These are phyloP conservation scores for Catostylus mosaicus DNA, from an alignment of 30 jellyfish, hydroid and myxozoan species.

Conservation along the genomic window DNA sequence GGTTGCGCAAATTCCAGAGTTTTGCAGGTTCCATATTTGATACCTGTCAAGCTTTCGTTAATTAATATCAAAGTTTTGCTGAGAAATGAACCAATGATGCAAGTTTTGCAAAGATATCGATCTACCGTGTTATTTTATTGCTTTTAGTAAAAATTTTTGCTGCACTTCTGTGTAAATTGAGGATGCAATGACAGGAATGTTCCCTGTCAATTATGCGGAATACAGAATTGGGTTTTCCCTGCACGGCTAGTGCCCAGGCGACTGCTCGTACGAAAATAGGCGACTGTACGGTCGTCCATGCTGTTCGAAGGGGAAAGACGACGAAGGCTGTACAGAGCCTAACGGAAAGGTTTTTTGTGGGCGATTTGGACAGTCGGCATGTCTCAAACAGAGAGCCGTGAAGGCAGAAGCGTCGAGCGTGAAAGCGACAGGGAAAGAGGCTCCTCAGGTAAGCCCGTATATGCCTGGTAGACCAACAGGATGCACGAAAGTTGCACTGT, in stretches of 20 bases:
- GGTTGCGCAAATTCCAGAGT: constrained; percentile 6
- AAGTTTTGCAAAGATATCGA: too few relatives aligned
- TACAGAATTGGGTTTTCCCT: constrained; percentile 69
- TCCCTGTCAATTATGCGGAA: constrained; percentile 56
- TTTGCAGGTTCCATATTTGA: too few relatives aligned
- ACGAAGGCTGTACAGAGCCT: constrained; percentile 52
- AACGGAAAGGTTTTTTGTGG: constrained; percentile 53
- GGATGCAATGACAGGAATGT: too few relatives aligned
- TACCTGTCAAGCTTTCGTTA: too few relatives aligned
- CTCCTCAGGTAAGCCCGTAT: constrained; percentile 57
- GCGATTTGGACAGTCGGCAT: constrained; percentile 78
- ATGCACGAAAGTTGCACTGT: background rate
- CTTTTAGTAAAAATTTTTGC: too few relatives aligned
- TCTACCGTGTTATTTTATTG: too few relatives aligned
- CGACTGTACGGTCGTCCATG: constrained; percentile 51
- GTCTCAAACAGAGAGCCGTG: constrained; percentile 82
- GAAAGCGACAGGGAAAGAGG: constrained; percentile 63
- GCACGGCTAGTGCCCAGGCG: constrained; percentile 66
- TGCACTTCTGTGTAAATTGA: too few relatives aligned
- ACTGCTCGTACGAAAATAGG: constrained; percentile 42
- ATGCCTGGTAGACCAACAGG: constrained; percentile 28
- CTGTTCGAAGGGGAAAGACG: constrained; percentile 70
- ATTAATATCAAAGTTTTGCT: too few relatives aligned
- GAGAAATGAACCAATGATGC: too few relatives aligned
- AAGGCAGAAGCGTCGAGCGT: constrained; percentile 67